Conservation (phyloP, 2,888 invertebrate species). For the Pyrrhia umbra region DNA sequence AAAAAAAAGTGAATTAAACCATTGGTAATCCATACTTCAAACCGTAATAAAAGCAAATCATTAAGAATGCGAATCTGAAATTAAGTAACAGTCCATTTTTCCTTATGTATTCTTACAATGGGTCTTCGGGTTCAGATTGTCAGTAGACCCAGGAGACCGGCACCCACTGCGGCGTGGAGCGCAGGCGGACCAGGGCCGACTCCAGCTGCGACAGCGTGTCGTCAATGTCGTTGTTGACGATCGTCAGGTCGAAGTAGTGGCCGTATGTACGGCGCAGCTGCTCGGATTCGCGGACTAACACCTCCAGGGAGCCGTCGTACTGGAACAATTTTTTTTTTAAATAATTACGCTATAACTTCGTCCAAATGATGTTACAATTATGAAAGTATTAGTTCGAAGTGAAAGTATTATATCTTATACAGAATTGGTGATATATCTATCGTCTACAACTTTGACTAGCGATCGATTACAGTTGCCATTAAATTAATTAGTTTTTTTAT, state of each 20-base stretch:
- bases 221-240: conserved; percentile 99
- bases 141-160: conserved; percentile 99
- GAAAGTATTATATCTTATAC: too few relatives aligned
- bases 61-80: conserved; percentile 44
- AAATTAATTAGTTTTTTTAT: too few relatives aligned
- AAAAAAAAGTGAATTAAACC: neutral
- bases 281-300: conserved; percentile 98
- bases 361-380: neutral
- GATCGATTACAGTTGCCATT: too few relatives aligned
- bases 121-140: conserved; percentile 82
- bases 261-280: conserved; percentile 99
- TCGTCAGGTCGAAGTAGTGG: conserved; percentile 99
- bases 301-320: conserved; percentile 99
- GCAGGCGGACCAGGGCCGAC: conserved; percentile 96
- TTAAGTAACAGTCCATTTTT: conserved; percentile 56
- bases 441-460: too few relatives aligned
- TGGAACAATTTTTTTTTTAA: too few relatives aligned
- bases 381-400: too few relatives aligned
- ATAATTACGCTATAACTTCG: neutral
- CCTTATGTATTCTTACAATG: conserved; percentile 61
- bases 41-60: conserved; percentile 51
- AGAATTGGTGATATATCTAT: too few relatives aligned
- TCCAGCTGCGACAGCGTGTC: conserved; percentile 98
- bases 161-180: conserved; percentile 98
- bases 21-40: conserved; percentile 39